Base-by-base conservation (phyloP, 2,113 vertebrate genomes). In the Psittacara wagleri region DNA sequence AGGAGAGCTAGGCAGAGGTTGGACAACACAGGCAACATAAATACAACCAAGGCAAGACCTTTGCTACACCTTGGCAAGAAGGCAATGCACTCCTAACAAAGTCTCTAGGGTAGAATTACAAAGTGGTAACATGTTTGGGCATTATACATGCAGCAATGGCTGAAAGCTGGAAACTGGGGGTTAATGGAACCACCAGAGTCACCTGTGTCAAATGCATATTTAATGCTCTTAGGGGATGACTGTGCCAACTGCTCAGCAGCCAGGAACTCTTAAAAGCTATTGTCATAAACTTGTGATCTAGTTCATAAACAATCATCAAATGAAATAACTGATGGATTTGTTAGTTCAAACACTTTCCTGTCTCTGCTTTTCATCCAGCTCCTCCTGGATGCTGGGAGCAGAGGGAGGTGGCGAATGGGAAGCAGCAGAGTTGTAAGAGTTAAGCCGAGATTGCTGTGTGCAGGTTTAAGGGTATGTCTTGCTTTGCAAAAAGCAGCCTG, bases 281-380 rank as follows among this genome's bases (percentile, higher is more conserved):
- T 86, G 54, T 51, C 66, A 63, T 19, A 93, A 92, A 64, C 86
- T 74, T 94, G 68, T 88, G 95, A 93, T 81, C 67, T 74, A 77
- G 75, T 77, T 95, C 79, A 94, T 90, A 96, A 97, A 94, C 92
- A 96, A 93, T 83, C 83, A 92, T 80, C 8, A 24, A 92, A 95
- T 77, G 11, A 90, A 88, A 77, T 86, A 59, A 93, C 88, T 92
- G 82, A 83, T 77, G 88, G 80, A 73, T 92, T 88, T 92, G 86
- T 48, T 48, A 12, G 10, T 48, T 48, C 46, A 48, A 67, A 90
- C 86, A 61, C 83, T 88, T 90, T 83, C 67, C 80, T 63, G 5
- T 11, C 62, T 82, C 72, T 83, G 54, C 33, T 94, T 63, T 82
- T 85, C 79, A 59, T 88, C 44, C 85, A 51, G 52, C 59, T 93